Evolutionary conservation across 2,888 invertebrate species (phyloP).

Genomic region (Latrodectus hesperus): DNA sequence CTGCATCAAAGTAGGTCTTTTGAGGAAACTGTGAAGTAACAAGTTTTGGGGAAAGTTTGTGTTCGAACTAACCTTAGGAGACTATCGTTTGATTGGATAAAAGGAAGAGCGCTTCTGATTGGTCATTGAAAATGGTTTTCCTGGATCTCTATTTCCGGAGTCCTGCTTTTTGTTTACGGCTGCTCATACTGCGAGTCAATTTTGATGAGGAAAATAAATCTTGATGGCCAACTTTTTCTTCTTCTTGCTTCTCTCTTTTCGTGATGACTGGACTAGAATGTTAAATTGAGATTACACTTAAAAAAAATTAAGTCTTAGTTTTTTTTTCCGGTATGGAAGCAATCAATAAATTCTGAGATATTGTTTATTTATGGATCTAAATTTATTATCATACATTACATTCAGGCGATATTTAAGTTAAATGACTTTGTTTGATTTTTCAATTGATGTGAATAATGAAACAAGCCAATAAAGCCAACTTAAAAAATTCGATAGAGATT

Average conservation of each 20-base stretch:
- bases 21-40: constrained; percentile 26
- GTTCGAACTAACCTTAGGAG: constrained; percentile 35
- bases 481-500: too few relatives aligned
- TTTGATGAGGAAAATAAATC: constrained; percentile 33
- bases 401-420: too few relatives aligned
- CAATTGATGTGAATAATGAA: too few relatives aligned
- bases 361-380: too few relatives aligned
- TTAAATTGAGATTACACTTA: neutral
- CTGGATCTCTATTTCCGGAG: constrained; percentile 55
- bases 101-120: constrained; percentile 33
- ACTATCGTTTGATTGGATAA: constrained; percentile 56
- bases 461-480: too few relatives aligned
- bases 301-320: neutral
- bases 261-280: neutral
- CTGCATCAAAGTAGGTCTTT: constrained; percentile 14
- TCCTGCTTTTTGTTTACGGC: constrained; percentile 11
- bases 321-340: neutral
- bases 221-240: neutral
- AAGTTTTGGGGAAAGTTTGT: constrained; percentile 53
- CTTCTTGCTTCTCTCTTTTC: neutral
- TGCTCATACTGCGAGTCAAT: constrained; percentile 36
- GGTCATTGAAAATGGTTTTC: constrained; percentile 56
- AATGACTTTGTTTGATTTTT: too few relatives aligned
- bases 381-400: too few relatives aligned
- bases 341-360: too few relatives aligned